Conservation (phyloP, 2,888 invertebrate genomes). For the Molorchus minor region DNA sequence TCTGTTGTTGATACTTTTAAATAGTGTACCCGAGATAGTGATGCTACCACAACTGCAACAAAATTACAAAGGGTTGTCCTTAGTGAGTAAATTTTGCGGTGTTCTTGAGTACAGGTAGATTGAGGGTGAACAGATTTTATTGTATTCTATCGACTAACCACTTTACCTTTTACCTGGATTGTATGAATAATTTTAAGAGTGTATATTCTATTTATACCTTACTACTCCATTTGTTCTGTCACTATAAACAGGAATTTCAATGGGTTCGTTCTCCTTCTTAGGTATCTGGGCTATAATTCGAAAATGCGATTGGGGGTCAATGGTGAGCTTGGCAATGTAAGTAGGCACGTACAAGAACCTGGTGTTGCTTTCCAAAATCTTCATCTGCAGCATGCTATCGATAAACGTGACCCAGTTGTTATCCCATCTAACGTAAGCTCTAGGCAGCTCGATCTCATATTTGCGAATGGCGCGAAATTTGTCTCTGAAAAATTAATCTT, state of each 20-base stretch:
- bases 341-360: conserved; percentile 77
- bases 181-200: too few species aligned
- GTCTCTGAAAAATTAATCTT: conserved; percentile 43
- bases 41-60: conserved; percentile 74
- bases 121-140: too few species aligned
- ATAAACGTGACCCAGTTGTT: conserved; percentile 86
- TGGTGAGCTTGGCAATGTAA: conserved; percentile 63
- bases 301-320: conserved; percentile 62
- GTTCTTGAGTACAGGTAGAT: too few species aligned
- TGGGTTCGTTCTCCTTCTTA: conserved; percentile 14
- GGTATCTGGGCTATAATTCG: conserved; percentile 34
- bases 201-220: too few species aligned
- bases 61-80: too few species aligned
- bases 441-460: conserved; percentile 40
- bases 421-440: conserved; percentile 46
- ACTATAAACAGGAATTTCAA: conserved; percentile 53
- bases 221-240: conserved; percentile 58
- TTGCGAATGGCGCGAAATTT: conserved; percentile 45
- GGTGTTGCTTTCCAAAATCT: conserved; percentile 73
- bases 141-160: too few species aligned
- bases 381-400: conserved; percentile 86
- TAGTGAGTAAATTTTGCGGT: too few species aligned
- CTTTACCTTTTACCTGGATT: too few species aligned
- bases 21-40: conserved; percentile 79
- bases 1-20: conserved; percentile 76